Evolutionary conservation across 1,140 invertebrate genomes (phyloP).

Genomic region (Stegodyphus dumicola): DNA sequence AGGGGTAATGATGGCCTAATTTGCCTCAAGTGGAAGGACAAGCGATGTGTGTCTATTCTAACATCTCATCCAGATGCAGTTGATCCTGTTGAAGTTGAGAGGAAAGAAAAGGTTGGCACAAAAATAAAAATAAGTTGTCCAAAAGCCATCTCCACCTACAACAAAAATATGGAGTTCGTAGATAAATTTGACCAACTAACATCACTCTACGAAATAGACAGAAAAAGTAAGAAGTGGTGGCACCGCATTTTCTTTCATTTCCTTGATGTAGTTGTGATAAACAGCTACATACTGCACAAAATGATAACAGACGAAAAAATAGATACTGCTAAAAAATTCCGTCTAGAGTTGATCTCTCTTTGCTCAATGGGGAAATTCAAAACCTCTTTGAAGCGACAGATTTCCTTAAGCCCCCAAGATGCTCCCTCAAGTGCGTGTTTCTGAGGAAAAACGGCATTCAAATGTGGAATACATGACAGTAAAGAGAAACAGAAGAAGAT

Average conservation of each 20-base stretch:
- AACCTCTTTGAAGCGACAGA: too few relatives aligned
- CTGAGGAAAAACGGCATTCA: too few relatives aligned
- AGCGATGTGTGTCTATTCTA: constrained; percentile 59
- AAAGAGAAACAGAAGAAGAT: too few relatives aligned
- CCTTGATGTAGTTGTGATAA: not conserved
- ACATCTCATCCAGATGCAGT: constrained; percentile 23
- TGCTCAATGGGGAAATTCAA: too few relatives aligned
- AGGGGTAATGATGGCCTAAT: constrained; percentile 2
- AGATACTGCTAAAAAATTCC: too few relatives aligned
- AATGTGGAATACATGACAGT: too few relatives aligned
- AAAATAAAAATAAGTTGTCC: constrained; percentile 63
- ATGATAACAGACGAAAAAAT: too few relatives aligned
- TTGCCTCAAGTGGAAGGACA: constrained; percentile 17
- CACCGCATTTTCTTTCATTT: constrained; percentile 12
- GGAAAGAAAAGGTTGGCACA: constrained; percentile 40
- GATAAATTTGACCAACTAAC: constrained; percentile 25
- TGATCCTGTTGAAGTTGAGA: not conserved
- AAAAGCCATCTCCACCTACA: constrained; percentile 63
- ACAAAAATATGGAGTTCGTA: constrained; percentile 6
- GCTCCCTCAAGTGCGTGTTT: too few relatives aligned
- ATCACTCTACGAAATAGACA: constrained; percentile 7
- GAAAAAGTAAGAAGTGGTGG: not conserved
- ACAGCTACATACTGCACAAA: not conserved
- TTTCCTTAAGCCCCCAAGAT: too few relatives aligned
- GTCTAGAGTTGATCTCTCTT: too few relatives aligned